phyloP scores from a whole-genome alignment of 2,888 invertebrate species.

The Drosophila paranaensis region DNA sequence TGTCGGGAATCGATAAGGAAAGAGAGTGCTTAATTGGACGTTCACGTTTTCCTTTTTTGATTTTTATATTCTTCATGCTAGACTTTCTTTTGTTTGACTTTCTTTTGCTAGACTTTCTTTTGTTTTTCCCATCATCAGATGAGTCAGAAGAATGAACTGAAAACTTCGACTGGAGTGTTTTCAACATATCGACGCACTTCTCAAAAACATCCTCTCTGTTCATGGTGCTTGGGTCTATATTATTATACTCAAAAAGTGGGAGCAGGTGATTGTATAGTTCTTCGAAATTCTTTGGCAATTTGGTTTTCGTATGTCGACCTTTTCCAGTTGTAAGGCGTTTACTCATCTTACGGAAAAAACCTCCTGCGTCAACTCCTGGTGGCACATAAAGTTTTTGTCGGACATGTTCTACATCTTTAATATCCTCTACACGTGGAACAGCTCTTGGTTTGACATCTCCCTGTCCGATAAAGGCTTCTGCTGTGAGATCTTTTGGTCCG shows the following conservation, averaged over 20 bases:
- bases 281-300: neutral
- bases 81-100: constrained; percentile 3
- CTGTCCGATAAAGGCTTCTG: no score
- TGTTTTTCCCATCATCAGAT: neutral
- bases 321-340: neutral
- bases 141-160: neutral
- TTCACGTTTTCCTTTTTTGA: neutral
- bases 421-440: neutral
- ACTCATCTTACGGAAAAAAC: neutral
- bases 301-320: neutral
- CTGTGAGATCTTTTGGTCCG: no score
- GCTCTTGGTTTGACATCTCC: neutral
- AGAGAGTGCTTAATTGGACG: neutral
- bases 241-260: neutral
- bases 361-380: neutral
- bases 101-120: neutral
- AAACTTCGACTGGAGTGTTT: neutral
- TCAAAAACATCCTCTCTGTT: neutral
- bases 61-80: neutral
- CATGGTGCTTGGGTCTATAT: no score
- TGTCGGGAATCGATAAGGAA: no score
- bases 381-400: neutral
- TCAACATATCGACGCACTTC: neutral
- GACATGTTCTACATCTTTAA: no score
- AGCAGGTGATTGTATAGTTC: neutral